These are phyloP conservation scores for Megastigmus dorsalis DNA, from an alignment of 2,888 invertebrate genomes.

Conservation along the genomic window DNA sequence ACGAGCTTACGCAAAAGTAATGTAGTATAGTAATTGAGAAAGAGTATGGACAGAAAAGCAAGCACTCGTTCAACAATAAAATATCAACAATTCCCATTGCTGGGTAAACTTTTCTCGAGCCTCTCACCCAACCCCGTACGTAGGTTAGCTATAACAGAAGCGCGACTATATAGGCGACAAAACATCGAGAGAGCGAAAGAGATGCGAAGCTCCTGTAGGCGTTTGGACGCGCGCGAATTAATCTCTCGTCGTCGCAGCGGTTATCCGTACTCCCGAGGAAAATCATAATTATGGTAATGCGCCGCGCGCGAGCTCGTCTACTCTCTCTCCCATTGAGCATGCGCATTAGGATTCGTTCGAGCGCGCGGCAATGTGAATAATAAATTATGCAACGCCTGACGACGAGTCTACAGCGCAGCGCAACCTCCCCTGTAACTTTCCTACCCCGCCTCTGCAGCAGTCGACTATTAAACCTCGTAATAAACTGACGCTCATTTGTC, in stretches of 20 bases:
- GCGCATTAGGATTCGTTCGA: slow-evolving; percentile 50
- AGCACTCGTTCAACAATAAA: too few relatives aligned
- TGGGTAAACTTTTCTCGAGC: too few relatives aligned
- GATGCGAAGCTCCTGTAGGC: not conserved
- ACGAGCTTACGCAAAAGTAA: too few relatives aligned
- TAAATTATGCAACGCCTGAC: slow-evolving; percentile 40
- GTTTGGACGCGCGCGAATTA: slow-evolving; percentile 55
- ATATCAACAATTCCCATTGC: too few relatives aligned
- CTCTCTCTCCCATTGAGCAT: slow-evolving; percentile 56
- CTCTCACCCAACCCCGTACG: too few relatives aligned
- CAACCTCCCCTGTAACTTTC: too few relatives aligned
- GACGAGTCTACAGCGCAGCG: too few relatives aligned
- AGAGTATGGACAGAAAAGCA: too few relatives aligned
- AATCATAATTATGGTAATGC: slow-evolving; percentile 62
- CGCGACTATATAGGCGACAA: too few relatives aligned
- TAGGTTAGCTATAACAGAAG: too few relatives aligned
- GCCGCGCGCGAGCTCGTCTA: slow-evolving; percentile 45
- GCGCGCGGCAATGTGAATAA: slow-evolving; percentile 41
- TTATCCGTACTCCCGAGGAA: slow-evolving; percentile 55
- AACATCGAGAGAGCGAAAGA: not conserved
- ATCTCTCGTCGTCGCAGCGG: slow-evolving; percentile 53
- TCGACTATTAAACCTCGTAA: slow-evolving; percentile 23
- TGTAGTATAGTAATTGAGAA: too few relatives aligned
- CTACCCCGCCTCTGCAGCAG: not conserved
- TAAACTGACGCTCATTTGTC: slow-evolving; percentile 12